These are phyloP conservation scores for Noctuana brunneofusca DNA, from an alignment of 2,888 invertebrate genomes.

Conservation along the genomic window DNA sequence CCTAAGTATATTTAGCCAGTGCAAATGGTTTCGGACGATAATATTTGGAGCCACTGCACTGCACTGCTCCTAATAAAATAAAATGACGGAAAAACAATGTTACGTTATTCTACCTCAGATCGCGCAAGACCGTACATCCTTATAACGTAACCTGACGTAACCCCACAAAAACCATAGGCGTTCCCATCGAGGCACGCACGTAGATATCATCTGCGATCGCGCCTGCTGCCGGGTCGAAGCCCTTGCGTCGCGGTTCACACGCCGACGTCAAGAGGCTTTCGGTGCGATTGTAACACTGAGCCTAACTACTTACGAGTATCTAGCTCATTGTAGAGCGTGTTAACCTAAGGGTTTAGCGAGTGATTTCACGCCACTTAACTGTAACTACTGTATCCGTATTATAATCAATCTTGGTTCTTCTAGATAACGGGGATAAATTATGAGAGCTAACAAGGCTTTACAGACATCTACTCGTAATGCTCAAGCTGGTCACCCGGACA, in stretches of 20 bases:
- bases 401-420: neutral
- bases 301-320: slow-evolving; percentile 16
- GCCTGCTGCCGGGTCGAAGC: slow-evolving; percentile 24
- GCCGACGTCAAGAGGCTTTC: slow-evolving; percentile 13
- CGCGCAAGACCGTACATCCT: neutral
- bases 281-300: slow-evolving; percentile 8
- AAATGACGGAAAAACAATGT: neutral
- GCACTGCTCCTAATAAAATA: too few relatives aligned
- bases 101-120: neutral
- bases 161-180: slow-evolving; percentile 16
- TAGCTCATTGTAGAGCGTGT: slow-evolving; percentile 14
- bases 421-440: slow-evolving; percentile 1
- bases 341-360: slow-evolving; percentile 13
- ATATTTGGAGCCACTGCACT: too few relatives aligned
- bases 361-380: slow-evolving; percentile 21
- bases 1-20: too few relatives aligned
- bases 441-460: too few relatives aligned
- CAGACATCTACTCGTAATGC: too few relatives aligned
- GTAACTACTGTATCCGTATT: slow-evolving; percentile 7
- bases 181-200: slow-evolving; percentile 27
- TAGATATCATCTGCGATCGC: slow-evolving; percentile 19
- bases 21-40: too few relatives aligned
- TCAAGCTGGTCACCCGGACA: too few relatives aligned
- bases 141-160: slow-evolving; percentile 20
- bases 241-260: slow-evolving; percentile 26